Evolutionary conservation across 92 coral and sea anemone genomes (phyloP).

Genomic region (Zoanthus sociatus): DNA sequence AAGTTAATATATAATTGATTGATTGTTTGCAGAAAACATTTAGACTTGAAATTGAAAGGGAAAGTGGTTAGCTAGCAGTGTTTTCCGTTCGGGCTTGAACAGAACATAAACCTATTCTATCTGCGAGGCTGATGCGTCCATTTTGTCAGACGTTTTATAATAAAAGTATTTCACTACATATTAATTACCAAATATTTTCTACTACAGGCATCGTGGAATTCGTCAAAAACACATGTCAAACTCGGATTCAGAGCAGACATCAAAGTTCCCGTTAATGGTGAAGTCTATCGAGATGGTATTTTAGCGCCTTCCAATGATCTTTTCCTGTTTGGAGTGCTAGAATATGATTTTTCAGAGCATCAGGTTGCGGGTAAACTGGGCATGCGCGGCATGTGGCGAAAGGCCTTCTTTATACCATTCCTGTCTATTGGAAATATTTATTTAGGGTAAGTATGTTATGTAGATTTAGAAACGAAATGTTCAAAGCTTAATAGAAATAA

Average conservation of each 20-base stretch:
- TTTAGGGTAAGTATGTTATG: conserved; percentile 72
- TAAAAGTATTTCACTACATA: no score
- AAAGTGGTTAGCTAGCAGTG: no score
- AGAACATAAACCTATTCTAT: no score
- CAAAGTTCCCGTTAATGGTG: conserved; percentile 93
- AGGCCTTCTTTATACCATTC: conserved; percentile 82
- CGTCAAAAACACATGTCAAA: conserved; percentile 65
- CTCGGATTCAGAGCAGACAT: conserved; percentile 92
- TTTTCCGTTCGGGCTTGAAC: no score
- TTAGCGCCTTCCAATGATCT: conserved; percentile 84
- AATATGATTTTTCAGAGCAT: conserved; percentile 73
- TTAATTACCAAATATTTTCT: neutral
- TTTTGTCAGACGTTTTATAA: no score
- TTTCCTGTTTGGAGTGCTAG: conserved; percentile 83
- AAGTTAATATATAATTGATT: no score
- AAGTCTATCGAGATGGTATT: conserved; percentile 90
- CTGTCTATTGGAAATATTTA: conserved; percentile 87
- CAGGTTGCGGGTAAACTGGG: conserved; percentile 82
- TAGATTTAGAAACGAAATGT: neutral
- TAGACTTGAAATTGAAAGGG: no score
- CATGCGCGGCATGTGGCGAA: conserved; percentile 94
- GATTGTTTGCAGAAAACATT: no score
- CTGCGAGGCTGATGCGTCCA: no score
- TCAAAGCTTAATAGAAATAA: neutral
- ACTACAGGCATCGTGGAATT: conserved; percentile 91